Conservation (phyloP, 2,797 vertebrate genomes). For the Synanceia verrucosa region DNA sequence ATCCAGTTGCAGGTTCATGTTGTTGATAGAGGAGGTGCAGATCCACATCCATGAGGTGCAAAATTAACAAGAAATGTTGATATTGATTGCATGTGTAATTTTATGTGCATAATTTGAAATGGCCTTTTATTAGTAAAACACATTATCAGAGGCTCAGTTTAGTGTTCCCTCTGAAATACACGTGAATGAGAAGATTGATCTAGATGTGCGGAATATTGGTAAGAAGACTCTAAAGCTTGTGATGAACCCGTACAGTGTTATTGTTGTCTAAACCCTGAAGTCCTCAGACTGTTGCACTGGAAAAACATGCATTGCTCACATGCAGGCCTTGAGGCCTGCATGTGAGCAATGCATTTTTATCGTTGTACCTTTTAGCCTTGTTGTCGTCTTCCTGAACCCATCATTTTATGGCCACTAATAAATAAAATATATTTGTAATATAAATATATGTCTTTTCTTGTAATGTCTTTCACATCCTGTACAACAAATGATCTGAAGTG, state of each 20-base stretch:
- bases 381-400: not conserved
- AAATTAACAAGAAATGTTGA: not conserved
- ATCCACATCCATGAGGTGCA: no score
- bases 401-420: not conserved
- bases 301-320: not conserved
- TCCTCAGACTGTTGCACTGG: not conserved
- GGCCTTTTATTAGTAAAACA: not conserved
- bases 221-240: not conserved
- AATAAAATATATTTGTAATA: no score
- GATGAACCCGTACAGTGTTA: not conserved
- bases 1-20: not conserved
- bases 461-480: not conserved
- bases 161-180: not conserved
- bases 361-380: not conserved
- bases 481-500: not conserved
- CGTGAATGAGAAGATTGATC: not conserved
- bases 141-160: not conserved
- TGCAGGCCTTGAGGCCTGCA: not conserved
- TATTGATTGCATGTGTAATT: not conserved
- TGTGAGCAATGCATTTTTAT: not conserved
- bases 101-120: not conserved
- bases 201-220: not conserved
- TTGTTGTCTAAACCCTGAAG: not conserved
- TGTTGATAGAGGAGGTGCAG: not conserved
- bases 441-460: not conserved